Evolutionary conservation across 2,888 invertebrate genomes (phyloP).

Genomic region (Craniophora ligustri): DNA sequence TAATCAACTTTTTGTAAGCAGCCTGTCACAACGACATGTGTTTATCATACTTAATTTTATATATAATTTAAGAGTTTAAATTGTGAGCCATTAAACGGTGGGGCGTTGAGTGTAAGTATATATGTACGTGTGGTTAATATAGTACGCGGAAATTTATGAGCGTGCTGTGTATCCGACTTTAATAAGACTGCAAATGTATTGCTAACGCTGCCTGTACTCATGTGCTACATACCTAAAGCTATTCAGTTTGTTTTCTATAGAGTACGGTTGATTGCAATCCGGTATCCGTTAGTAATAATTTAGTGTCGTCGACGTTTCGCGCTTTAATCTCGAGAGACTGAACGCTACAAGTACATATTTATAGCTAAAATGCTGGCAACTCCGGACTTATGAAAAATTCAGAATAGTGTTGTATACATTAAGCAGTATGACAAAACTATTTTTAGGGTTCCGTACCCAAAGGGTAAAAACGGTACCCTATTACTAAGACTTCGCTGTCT

Average conservation of each 20-base stretch:
- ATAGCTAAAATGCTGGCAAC: slow-evolving; percentile 24
- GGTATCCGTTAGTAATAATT: slow-evolving; percentile 24
- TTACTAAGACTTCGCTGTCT: too few species aligned
- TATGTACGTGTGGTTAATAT: slow-evolving; percentile 25
- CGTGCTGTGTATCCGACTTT: slow-evolving; percentile 17
- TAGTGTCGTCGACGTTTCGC: slow-evolving; percentile 6
- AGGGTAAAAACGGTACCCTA: too few species aligned
- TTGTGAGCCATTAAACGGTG: slow-evolving; percentile 35
- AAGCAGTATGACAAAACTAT: too few species aligned
- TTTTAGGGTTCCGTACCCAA: too few species aligned
- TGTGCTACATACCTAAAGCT: slow-evolving; percentile 4
- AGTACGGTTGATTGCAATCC: slow-evolving; percentile 5
- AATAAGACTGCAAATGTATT: slow-evolving; percentile 22
- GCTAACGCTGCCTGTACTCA: not conserved
- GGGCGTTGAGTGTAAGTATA: slow-evolving; percentile 17
- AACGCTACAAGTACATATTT: slow-evolving; percentile 2
- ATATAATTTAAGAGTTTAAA: slow-evolving; percentile 19
- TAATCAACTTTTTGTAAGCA: slow-evolving; percentile 9
- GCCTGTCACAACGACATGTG: not conserved
- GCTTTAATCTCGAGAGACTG: slow-evolving; percentile 19
- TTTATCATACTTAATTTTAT: slow-evolving; percentile 17
- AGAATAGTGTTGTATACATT: too few species aligned
- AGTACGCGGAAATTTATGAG: slow-evolving; percentile 31
- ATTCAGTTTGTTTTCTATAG: slow-evolving; percentile 7
- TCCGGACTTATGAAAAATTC: too few species aligned